phyloP scores from a whole-genome alignment of 2,888 invertebrate species.

The Salpingus planirostris region DNA sequence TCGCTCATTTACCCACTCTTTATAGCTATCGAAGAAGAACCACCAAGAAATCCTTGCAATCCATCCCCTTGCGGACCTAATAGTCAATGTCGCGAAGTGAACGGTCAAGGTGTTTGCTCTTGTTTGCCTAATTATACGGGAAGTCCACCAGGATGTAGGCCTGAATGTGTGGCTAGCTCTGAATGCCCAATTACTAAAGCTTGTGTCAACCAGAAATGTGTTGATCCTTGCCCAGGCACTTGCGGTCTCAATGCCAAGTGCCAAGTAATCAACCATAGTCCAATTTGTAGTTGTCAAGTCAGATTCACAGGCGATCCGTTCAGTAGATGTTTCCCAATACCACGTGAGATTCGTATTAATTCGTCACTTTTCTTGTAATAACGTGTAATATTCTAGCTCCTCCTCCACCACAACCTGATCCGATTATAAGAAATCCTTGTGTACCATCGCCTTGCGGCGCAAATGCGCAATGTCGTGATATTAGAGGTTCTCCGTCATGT shows the following conservation, averaged over 20 bases:
- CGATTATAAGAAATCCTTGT: slow-evolving; percentile 54
- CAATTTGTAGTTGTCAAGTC: slow-evolving; percentile 67
- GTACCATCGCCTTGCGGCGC: slow-evolving; percentile 71
- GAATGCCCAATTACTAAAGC: slow-evolving; percentile 73
- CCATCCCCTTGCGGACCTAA: slow-evolving; percentile 79
- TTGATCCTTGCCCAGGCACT: slow-evolving; percentile 73
- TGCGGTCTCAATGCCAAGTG: slow-evolving; percentile 73
- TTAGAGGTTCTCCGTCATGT: slow-evolving; percentile 54
- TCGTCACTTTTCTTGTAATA: not conserved
- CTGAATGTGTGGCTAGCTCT: slow-evolving; percentile 74
- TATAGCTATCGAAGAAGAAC: slow-evolving; percentile 28
- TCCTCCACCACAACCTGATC: slow-evolving; percentile 16
- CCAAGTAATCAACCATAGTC: slow-evolving; percentile 72
- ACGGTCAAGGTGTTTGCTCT: slow-evolving; percentile 69
- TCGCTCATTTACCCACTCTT: slow-evolving; percentile 4
- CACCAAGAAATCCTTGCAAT: slow-evolving; percentile 56
- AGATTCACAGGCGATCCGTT: slow-evolving; percentile 76
- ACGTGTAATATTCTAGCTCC: slow-evolving; percentile 24
- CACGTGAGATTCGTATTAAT: slow-evolving; percentile 8
- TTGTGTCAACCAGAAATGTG: slow-evolving; percentile 73
- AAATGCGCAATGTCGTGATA: slow-evolving; percentile 41
- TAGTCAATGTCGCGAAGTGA: slow-evolving; percentile 69
- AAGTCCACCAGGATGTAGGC: slow-evolving; percentile 70
- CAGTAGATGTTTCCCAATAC: slow-evolving; percentile 56
- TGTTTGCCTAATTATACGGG: slow-evolving; percentile 65